Base-by-base conservation (phyloP, 2,113 vertebrate species). In the Acanthisitta chloris region DNA sequence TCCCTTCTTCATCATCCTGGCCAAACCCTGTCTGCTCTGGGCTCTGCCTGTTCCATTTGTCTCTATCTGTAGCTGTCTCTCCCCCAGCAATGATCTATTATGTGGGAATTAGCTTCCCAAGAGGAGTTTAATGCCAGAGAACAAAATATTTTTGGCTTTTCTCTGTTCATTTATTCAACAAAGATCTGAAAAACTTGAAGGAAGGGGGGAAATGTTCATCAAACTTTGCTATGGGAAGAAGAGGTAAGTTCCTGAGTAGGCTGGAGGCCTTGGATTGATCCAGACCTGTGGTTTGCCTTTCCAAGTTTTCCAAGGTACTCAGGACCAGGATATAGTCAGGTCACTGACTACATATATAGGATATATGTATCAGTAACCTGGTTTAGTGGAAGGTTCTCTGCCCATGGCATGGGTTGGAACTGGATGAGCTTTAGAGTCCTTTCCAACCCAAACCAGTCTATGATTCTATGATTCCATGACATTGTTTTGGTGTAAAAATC, bases 1-100 rank as follows among this genome's bases (percentile, higher is more conserved):
- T 91, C 61, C 48, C 71, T 62, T 40, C 0, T 0, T 5, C 12
- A 36, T 25, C 33, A 2, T 33, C 71, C 6, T 10, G 5, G 70
- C 34, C 48, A 28, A 73, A 10, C 14, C 57, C 40, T 5, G 5
- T 10, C 55, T 66, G 43, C 46, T 78, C 55, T 5, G 57, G n/a
- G 38, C 58, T 83, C 48, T 58, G 49, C 59, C 42, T 6, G 2
- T 29, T 67, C 5, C 2, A 14, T 40, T 33, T 4, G 4, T 71
- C 66, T 51, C 33, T 14, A 0, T 36, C 69, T 57, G 3, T 49
- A 52, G 71, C 54, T 40, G 25, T 3, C 11, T 59, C 43, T 88
- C 48, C 54, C 54, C 64, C 55, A 69, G 69, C 64, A 45, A 7
- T 29, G 71, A 81, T 84, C 78, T 49, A 5, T 76, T 38, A 11